Conservation (phyloP, 2,888 invertebrate genomes). For the Halocaridina rubra region DNA sequence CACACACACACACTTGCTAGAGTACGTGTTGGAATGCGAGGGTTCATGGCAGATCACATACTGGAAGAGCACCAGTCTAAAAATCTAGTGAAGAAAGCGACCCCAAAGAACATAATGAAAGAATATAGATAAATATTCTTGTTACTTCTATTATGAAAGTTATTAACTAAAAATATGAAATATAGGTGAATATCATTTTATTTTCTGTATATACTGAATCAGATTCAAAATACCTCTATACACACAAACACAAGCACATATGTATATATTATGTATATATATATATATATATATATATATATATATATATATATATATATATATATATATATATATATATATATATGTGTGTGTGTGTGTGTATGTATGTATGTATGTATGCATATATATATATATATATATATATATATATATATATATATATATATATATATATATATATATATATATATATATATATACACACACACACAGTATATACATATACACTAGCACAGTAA, state of each 20-base stretch:
- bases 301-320: slow-evolving; percentile 1
- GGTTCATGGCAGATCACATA: too few species aligned
- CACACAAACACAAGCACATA: not conserved
- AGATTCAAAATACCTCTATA: not conserved
- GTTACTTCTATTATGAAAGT: not conserved
- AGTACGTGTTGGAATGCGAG: too few species aligned
- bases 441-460: slow-evolving; percentile 15
- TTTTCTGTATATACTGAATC: not conserved
- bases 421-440: slow-evolving; percentile 20
- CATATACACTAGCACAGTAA: not conserved
- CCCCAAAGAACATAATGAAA: too few species aligned
- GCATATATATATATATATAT: slow-evolving; percentile 19
- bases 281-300: slow-evolving; percentile 20
- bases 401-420: slow-evolving; percentile 30
- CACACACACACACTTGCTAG: too few species aligned
- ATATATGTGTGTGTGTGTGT: not conserved
- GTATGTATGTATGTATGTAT: not conserved
- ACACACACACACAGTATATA: not conserved
- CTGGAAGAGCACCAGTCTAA: too few species aligned
- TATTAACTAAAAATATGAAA: not conserved
- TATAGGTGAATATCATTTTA: not conserved
- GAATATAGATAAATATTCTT: not conserved
- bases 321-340: slow-evolving; percentile 5
- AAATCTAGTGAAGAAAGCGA: too few species aligned
- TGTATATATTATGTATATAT: slow-evolving; percentile 13